Percentiles rank a stretch among this genome's conserved stretches.
Evolutionary conservation across 2,888 invertebrate species (phyloP).

Genomic region (Macrosoma leucophasiata): DNA sequence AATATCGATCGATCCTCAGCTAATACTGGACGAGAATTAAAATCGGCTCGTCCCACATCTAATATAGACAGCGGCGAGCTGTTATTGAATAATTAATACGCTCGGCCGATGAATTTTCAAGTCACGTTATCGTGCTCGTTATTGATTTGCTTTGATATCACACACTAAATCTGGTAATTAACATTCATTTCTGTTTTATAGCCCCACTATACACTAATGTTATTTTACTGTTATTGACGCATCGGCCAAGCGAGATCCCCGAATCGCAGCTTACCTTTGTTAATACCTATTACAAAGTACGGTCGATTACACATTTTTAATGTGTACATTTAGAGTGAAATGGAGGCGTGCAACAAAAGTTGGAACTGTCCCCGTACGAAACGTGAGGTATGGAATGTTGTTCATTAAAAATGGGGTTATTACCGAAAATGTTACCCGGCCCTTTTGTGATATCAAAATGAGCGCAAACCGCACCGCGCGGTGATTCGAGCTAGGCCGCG

Average conservation of each 20-base stretch:
- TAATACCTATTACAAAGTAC: too few relatives aligned
- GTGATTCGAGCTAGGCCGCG: conserved; percentile 60
- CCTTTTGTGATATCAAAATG: conserved; percentile 61
- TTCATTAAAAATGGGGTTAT: conserved; percentile 17
- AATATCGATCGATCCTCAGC: conserved; percentile 17
- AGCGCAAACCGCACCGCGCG: conserved; percentile 59
- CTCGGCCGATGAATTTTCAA: conserved; percentile 46
- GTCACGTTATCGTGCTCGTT: conserved; percentile 33
- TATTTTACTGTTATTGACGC: too few relatives aligned
- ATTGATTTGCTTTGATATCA: conserved; percentile 24
- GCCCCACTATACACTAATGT: too few relatives aligned
- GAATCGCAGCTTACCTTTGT: too few relatives aligned
- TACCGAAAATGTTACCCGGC: conserved; percentile 33
- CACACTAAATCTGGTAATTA: too few relatives aligned
- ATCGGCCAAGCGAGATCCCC: too few relatives aligned
- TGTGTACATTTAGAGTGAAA: too few relatives aligned
- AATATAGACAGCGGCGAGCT: conserved; percentile 34
- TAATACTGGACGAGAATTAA: conserved; percentile 18
- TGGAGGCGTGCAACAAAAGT: too few relatives aligned
- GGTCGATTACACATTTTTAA: too few relatives aligned
- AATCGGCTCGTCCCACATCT: conserved; percentile 26
- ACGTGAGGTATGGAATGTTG: too few relatives aligned
- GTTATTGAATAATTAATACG: conserved; percentile 62
- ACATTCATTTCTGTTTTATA: too few relatives aligned
- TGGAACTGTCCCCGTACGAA: too few relatives aligned